Base-by-base conservation (phyloP, 2,797 vertebrate species). In the Bothrops alternatus region DNA sequence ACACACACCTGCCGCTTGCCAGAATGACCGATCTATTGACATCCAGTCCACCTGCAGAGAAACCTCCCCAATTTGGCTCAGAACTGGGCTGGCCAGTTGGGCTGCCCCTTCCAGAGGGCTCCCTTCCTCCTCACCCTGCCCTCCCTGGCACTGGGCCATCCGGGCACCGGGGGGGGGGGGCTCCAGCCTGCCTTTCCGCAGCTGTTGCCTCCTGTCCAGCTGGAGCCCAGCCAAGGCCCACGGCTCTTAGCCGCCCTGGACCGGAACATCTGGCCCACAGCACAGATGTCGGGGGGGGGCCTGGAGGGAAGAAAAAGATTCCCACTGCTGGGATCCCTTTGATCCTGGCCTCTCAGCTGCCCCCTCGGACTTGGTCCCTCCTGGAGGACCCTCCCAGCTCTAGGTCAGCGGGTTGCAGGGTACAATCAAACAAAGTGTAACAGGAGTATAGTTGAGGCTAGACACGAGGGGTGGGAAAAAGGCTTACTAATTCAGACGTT, bases 251-350 rank as follows among this genome's bases (percentile, higher is more conserved):
- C 88, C 37, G 53, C 61, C 56, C 23, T 6, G 1, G n/a, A 55
- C 4, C 23, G 55, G 63, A 93, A 87, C 89, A 93, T 93, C 89
- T 93, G 92, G 89, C 2, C 60, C 63, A 26, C 63, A 2, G 26
- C 89, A 73, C 6, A 42, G 26, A 87, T 37, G 85, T 11, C 4
- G 13, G 26, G 16, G 63, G 16, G 16, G 63, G 20, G 13, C 4
- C 50, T 14, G 20, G 12, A 1, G 3, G 18, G 61, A 26, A 26
- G 37, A 13, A 69, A 53, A 58, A 1, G 1, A 58, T 55, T 65
- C 53, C 86, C 26, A 42, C 57, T 28, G 47, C 4, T 7, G 0
- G 2, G 89, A 0, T 12, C 12, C 53, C 89, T 90, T 65, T 86
- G 88, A 90, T 90, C 57, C 7, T 0, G 0, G 8, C 11, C 26